A percentile compares a stretch with the other conserved stretches of the same genome.
These are phyloP conservation scores for Rachycentron canadum DNA, from an alignment of 2,797 vertebrate species.

Conservation along the genomic window DNA sequence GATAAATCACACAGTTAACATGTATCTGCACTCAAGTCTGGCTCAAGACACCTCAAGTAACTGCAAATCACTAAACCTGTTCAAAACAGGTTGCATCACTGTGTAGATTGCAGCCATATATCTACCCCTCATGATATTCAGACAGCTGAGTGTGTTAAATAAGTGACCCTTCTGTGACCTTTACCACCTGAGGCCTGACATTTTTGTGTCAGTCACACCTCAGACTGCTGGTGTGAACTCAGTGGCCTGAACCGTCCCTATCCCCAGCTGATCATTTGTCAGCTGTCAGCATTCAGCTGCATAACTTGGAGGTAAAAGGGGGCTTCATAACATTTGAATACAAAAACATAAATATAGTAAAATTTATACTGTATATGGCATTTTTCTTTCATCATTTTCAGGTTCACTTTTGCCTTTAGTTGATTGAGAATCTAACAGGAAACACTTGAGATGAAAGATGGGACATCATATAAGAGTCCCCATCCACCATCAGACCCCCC, in stretches of 20 bases:
- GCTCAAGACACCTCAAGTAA: background rate
- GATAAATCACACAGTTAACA: background rate
- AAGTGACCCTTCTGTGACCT: constrained; percentile 32
- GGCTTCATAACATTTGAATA: background rate
- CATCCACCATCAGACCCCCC: background rate
- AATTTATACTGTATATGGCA: background rate
- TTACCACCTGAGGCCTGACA: constrained; percentile 32
- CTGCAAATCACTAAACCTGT: constrained; percentile 5
- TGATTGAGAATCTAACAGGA: background rate
- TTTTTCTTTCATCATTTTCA: background rate
- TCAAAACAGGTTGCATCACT: background rate
- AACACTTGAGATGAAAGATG: background rate
- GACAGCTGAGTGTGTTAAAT: constrained; percentile 12
- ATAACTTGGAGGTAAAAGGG: constrained; percentile 4
- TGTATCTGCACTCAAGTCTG: background rate
- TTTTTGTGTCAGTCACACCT: constrained; percentile 43
- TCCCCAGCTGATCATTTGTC: constrained; percentile 24
- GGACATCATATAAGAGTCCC: background rate
- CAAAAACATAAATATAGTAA: background rate
- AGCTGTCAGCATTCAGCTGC: constrained; percentile 26
- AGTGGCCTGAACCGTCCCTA: constrained; percentile 30
- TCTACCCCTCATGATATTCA: background rate
- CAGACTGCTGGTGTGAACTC: constrained; percentile 30
- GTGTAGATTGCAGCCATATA: background rate
- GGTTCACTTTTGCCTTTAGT: background rate